phyloP scores from a whole-genome alignment of 2,888 invertebrate species.

The Drosophila testacea region DNA sequence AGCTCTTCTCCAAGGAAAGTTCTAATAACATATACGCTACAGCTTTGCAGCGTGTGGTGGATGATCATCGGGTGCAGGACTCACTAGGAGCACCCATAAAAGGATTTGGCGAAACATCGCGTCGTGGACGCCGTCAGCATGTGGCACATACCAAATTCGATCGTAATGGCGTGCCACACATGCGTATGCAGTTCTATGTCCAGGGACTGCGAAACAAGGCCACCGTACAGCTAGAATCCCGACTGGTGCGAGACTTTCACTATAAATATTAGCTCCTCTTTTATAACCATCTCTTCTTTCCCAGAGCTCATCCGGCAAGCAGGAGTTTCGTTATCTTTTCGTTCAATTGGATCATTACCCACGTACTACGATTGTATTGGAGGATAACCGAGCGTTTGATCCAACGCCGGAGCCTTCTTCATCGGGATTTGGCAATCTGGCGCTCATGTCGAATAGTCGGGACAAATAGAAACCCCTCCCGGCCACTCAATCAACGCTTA shows the following conservation, averaged over 20 bases:
- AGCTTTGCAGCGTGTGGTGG: constrained; percentile 91
- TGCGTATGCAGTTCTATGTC: constrained; percentile 96
- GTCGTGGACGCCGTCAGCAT: constrained; percentile 93
- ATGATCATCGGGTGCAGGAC: constrained; percentile 91
- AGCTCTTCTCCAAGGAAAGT: constrained; percentile 95
- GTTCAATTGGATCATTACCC: constrained; percentile 93
- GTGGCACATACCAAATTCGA: constrained; percentile 92
- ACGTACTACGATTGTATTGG: constrained; percentile 90
- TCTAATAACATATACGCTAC: constrained; percentile 93
- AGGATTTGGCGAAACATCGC: constrained; percentile 94
- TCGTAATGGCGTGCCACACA: constrained; percentile 90
- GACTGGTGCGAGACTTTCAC: constrained; percentile 87
- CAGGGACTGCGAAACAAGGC: constrained; percentile 93
- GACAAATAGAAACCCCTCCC: constrained; percentile 52
- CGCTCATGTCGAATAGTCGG: constrained; percentile 64
- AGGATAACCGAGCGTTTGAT: constrained; percentile 89
- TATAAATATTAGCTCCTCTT: neutral
- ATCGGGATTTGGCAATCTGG: constrained; percentile 52
- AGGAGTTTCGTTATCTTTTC: constrained; percentile 92
- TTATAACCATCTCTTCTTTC: too few relatives aligned
- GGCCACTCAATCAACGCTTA: neutral
- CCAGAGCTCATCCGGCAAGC: constrained; percentile 91
- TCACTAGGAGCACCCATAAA: constrained; percentile 95
- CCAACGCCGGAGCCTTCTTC: constrained; percentile 43
- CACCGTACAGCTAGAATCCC: constrained; percentile 94